Conservation (phyloP, 2,113 vertebrate genomes). For the Alligator mississippiensis region DNA sequence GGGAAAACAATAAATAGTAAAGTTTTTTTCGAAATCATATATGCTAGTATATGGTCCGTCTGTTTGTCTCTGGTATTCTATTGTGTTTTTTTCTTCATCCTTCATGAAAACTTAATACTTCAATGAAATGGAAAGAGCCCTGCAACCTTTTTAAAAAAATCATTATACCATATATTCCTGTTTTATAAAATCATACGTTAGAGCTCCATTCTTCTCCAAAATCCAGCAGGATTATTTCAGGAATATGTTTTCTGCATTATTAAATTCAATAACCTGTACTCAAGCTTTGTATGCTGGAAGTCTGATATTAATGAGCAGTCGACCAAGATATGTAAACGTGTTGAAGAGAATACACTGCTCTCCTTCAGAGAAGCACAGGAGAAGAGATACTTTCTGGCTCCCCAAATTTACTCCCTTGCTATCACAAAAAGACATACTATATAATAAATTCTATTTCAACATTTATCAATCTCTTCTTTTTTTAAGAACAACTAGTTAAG, state of each 20-base stretch:
- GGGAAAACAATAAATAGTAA: not conserved
- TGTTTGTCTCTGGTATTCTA: not conserved
- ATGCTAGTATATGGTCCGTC: rapidly evolving
- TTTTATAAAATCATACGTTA: not conserved
- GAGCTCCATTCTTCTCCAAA: not conserved
- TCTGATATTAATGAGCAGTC: not conserved
- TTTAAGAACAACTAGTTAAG: not conserved
- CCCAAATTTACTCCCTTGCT: not conserved
- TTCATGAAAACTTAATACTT: not conserved
- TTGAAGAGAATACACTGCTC: not conserved
- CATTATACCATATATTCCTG: not conserved
- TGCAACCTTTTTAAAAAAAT: not conserved
- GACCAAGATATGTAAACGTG: rapidly evolving
- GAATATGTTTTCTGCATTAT: not conserved
- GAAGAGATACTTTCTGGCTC: not conserved
- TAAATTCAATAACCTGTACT: not conserved
- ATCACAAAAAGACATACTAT: not conserved
- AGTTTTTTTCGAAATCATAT: not conserved
- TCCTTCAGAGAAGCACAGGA: not conserved
- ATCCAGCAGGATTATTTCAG: not conserved
- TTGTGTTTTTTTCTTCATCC: not conserved
- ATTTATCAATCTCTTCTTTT: not conserved
- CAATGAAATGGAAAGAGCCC: not conserved
- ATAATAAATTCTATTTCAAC: not conserved
- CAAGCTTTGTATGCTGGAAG: not conserved